A percentile compares a stretch with the other conserved stretches of the same genome.
Conservation (phyloP, 2,888 invertebrate genomes). For the Agrochola circellaris region DNA sequence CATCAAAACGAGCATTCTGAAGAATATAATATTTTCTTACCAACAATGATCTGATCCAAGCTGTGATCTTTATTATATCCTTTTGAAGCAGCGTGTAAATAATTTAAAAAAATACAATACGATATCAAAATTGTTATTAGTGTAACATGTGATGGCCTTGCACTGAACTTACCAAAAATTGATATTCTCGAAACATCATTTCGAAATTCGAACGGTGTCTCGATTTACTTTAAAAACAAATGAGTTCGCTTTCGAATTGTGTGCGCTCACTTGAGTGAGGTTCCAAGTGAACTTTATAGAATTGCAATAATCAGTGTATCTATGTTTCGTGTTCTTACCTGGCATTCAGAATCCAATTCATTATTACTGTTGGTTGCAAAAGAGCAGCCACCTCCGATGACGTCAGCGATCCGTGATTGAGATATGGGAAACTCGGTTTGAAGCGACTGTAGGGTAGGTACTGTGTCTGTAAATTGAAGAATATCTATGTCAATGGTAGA, state of each 20-base stretch:
- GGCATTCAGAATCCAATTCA: constrained; percentile 88
- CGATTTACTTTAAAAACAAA: no score
- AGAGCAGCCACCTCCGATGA: constrained; percentile 81
- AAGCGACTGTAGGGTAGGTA: constrained; percentile 65
- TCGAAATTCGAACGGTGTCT: background rate
- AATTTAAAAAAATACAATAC: constrained; percentile 5
- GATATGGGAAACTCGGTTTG: constrained; percentile 71
- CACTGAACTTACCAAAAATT: background rate
- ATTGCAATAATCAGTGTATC: background rate
- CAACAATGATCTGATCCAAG: constrained; percentile 78
- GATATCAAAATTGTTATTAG: background rate
- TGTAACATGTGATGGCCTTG: no score
- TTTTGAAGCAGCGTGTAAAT: constrained; percentile 78
- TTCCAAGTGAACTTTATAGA: background rate
- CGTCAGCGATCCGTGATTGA: constrained; percentile 76
- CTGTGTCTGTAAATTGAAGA: constrained; percentile 46
- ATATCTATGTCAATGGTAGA: background rate
- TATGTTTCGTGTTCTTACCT: constrained; percentile 73
- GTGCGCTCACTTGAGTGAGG: background rate
- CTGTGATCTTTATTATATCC: constrained; percentile 76
- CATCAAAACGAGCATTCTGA: background rate
- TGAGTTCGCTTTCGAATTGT: no score
- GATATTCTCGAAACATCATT: background rate
- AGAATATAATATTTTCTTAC: constrained; percentile 72
- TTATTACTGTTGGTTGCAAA: constrained; percentile 82